phyloP scores from a whole-genome alignment of 2,888 invertebrate genomes.

The Andrena bucephala region DNA sequence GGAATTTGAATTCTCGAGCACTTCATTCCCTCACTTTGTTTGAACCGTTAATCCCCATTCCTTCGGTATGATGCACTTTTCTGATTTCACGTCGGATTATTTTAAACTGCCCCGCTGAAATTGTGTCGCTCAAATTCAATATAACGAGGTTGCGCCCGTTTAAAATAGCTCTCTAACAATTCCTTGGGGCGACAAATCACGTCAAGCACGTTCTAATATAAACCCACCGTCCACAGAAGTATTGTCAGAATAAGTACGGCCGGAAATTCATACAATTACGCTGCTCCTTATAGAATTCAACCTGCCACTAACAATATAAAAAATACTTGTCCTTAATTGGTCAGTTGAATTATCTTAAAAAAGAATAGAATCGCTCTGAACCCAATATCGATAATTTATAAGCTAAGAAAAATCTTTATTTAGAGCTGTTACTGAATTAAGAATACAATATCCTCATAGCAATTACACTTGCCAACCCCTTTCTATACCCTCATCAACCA shows the following conservation, averaged over 20 bases:
- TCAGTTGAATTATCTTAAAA: no score
- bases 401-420: no score
- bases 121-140: neutral
- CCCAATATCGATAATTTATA: no score
- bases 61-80: conserved; percentile 3
- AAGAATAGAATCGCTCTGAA: no score
- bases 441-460: conserved; percentile 1
- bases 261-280: no score
- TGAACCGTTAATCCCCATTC: conserved; percentile 16
- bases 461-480: neutral
- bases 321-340: no score
- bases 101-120: conserved; percentile 14
- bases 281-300: no score
- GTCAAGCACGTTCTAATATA: no score
- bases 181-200: no score
- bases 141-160: neutral
- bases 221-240: no score
- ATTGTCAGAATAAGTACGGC: no score
- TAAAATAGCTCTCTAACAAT: neutral
- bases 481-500: neutral
- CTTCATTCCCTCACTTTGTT: conserved; percentile 3
- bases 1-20: conserved; percentile 31
- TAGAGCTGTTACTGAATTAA: neutral
- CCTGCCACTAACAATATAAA: no score
- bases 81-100: conserved; percentile 19